Evolutionary conservation across 2,113 vertebrate genomes (phyloP).

Genomic region (Mastomys coucha): DNA sequence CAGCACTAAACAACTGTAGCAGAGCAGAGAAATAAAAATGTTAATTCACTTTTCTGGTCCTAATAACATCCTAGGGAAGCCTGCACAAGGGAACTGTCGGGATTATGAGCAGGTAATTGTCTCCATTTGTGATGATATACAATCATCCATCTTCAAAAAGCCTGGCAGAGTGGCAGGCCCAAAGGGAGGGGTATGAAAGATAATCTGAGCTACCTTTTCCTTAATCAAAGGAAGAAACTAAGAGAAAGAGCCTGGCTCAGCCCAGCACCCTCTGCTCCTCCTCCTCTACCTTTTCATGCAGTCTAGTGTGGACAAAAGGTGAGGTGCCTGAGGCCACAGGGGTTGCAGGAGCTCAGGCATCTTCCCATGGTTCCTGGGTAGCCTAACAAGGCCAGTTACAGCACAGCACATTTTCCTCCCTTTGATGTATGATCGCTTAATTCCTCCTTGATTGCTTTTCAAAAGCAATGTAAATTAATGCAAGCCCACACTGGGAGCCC

Average conservation of each 20-base stretch:
- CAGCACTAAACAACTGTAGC: neutral
- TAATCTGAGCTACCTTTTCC: neutral
- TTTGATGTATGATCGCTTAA: constrained; percentile 84
- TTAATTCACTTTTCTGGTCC: neutral
- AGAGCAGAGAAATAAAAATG: neutral
- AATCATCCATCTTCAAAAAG: neutral
- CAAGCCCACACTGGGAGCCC: constrained; percentile 71
- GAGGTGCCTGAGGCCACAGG: neutral
- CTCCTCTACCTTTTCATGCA: neutral
- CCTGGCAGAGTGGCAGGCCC: neutral
- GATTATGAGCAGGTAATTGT: neutral
- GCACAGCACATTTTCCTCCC: constrained; percentile 67
- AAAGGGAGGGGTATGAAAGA: neutral
- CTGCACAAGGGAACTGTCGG: neutral
- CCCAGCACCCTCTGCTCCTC: neutral
- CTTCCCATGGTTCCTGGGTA: neutral
- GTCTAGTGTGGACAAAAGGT: neutral
- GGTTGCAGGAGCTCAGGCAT: neutral
- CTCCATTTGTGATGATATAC: neutral
- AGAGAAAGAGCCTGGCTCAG: neutral
- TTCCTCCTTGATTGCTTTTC: constrained; percentile 86
- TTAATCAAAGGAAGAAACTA: constrained; percentile 1
- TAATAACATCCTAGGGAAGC: neutral
- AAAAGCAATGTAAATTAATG: constrained; percentile 86
- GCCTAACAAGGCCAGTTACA: constrained; percentile 38